Conservation (phyloP, 2,113 vertebrate genomes). For the Puntigrus tetrazona region DNA sequence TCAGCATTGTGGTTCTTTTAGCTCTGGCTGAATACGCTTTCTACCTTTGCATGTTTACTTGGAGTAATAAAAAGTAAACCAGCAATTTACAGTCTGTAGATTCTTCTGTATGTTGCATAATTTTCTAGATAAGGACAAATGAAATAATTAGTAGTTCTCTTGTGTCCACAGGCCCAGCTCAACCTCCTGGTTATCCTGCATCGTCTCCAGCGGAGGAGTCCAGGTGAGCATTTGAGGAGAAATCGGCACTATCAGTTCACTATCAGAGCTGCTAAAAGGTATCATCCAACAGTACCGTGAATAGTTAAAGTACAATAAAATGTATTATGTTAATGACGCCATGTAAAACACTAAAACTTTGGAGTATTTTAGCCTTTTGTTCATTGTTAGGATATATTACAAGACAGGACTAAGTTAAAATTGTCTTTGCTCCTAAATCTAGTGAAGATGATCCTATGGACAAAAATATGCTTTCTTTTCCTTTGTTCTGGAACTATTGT, state of each 20-base stretch:
- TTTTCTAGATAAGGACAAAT: constrained; percentile 11
- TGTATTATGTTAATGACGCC: background rate
- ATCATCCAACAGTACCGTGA: background rate
- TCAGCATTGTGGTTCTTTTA: background rate
- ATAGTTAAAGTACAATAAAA: background rate
- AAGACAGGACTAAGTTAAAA: background rate
- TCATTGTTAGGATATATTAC: background rate
- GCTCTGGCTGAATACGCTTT: background rate
- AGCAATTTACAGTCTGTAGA: background rate
- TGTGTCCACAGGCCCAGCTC: constrained; percentile 67
- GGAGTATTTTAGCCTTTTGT: background rate
- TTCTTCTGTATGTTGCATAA: too few species aligned
- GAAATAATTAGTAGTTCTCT: constrained; percentile 45
- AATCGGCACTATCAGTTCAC: constrained; percentile 65
- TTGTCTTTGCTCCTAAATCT: background rate
- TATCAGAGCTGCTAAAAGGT: constrained; percentile 74
- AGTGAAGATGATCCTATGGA: background rate
- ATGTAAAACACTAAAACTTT: background rate
- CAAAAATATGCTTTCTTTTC: background rate
- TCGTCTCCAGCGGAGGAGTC: constrained; percentile 72
- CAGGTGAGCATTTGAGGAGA: constrained; percentile 73
- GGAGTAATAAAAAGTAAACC: background rate
- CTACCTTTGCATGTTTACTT: background rate
- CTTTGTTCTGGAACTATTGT: background rate
- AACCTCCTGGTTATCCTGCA: constrained; percentile 68